Percentiles rank a stretch among this genome's conserved stretches.
These are phyloP conservation scores for Trypoxylus dichotomus DNA, from an alignment of 1,140 invertebrate species.

Conservation along the genomic window DNA sequence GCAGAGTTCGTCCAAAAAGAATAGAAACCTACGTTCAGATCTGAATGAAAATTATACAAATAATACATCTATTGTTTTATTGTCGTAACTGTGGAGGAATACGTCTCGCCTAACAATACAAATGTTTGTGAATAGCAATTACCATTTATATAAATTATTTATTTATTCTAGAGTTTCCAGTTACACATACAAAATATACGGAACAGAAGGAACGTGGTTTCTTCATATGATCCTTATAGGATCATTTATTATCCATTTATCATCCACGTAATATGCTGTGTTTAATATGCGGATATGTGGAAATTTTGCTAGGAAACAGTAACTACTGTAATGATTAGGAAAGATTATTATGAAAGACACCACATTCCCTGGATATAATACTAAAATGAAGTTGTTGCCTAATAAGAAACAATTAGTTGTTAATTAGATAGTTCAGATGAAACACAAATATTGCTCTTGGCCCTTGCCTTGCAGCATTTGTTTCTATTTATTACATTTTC, in stretches of 20 bases:
- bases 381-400: background rate
- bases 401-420: background rate
- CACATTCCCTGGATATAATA: background rate
- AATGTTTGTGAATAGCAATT: background rate
- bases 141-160: background rate
- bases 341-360: background rate
- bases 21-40: background rate
- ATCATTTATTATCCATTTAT: background rate
- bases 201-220: background rate
- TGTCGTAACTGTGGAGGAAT: background rate
- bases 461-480: background rate
- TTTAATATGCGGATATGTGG: too few species aligned
- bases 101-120: background rate
- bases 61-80: constrained; percentile 3
- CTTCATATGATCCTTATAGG: too few species aligned
- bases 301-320: background rate
- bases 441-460: background rate
- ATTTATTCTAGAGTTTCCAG: background rate
- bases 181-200: background rate
- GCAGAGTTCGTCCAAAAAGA: background rate
- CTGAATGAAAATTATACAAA: constrained; percentile 24
- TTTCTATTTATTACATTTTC: background rate
- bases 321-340: background rate
- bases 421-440: background rate
- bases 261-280: background rate